Conservation (phyloP, 2,797 vertebrate genomes). For the Taenioides sp. region DNA sequence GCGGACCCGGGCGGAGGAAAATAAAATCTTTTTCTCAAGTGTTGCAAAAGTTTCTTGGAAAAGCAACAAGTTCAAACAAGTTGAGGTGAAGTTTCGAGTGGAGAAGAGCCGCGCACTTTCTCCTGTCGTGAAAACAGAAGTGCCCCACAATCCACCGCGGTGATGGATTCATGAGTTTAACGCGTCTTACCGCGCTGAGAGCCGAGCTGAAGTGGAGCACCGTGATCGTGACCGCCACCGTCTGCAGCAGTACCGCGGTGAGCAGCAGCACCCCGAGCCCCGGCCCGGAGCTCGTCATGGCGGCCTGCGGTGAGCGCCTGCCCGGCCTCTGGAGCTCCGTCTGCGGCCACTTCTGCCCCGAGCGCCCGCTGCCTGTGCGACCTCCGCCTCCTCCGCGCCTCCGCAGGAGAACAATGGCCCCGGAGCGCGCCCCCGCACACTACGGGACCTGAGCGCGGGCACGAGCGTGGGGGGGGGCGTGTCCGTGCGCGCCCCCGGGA, state of each 20-base stretch:
- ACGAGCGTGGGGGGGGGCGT: not conserved
- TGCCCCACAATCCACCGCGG: too few relatives aligned
- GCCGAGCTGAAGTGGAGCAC: constrained; percentile 89
- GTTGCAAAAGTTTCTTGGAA: not conserved
- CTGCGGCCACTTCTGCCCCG: not conserved
- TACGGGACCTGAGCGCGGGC: not conserved
- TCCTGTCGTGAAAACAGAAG: not conserved
- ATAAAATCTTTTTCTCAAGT: too few relatives aligned
- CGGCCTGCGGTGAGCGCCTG: constrained; percentile 33
- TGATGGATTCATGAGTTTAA: too few relatives aligned
- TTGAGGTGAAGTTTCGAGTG: not conserved
- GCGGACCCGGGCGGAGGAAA: too few relatives aligned
- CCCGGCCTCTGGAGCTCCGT: not conserved
- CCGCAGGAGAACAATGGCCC: not conserved
- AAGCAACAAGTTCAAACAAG: not conserved
- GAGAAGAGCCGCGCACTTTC: not conserved
- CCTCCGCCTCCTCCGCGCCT: not conserved
- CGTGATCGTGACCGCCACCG: constrained; percentile 85
- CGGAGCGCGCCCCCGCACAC: too few relatives aligned
- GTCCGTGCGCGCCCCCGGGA: constrained; percentile 2
- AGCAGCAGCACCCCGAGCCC: constrained; percentile 80
- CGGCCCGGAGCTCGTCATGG: constrained; percentile 76
- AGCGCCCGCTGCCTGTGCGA: not conserved
- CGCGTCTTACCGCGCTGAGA: constrained; percentile 86
- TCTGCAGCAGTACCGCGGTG: constrained; percentile 85